Percentiles rank a stretch among this genome's conserved stretches.
Evolutionary conservation across 2,797 vertebrate genomes (phyloP).

Genomic region (Meriones psammophilus): DNA sequence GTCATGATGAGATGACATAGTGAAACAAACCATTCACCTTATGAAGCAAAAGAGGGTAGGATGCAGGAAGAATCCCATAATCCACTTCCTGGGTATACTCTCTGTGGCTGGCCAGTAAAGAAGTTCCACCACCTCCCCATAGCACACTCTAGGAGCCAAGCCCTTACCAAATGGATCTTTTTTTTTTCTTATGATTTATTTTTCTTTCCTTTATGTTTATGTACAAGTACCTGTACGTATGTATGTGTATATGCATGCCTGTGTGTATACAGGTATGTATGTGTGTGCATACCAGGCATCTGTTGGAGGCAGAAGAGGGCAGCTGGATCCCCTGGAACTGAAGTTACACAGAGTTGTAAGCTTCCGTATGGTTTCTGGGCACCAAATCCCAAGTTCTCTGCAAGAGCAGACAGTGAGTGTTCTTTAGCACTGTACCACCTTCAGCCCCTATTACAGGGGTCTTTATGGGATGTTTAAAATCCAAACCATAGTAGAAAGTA

Average conservation of each 20-base stretch:
- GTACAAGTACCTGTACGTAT: neutral
- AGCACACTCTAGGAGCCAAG: neutral
- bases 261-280: neutral
- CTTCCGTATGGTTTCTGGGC: neutral
- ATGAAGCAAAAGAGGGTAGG: neutral
- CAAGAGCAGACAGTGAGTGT: no score
- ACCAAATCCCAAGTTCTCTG: neutral
- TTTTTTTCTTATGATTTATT: neutral
- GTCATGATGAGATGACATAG: neutral
- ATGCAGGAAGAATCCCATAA: no score
- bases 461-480: neutral
- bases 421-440: neutral
- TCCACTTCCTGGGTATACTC: neutral
- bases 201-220: neutral
- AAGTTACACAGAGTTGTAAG: neutral
- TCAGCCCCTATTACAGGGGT: neutral
- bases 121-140: neutral
- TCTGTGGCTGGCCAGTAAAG: neutral
- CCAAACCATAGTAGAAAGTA: neutral
- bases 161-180: neutral
- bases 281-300: neutral
- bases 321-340: neutral
- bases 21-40: neutral
- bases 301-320: neutral
- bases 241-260: neutral